Conservation (phyloP, 2,113 vertebrate genomes). For the Albula goreensis region DNA sequence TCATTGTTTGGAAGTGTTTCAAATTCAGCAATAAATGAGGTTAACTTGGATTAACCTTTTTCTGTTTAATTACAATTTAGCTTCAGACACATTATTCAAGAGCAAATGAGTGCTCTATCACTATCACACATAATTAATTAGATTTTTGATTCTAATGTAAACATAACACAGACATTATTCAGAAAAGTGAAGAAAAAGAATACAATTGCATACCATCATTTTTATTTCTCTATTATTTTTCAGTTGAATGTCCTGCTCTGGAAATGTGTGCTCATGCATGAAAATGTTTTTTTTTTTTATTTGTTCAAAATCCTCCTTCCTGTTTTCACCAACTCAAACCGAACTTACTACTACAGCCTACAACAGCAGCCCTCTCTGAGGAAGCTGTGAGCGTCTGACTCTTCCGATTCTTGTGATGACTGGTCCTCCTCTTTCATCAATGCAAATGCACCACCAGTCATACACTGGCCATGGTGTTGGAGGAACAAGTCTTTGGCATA, state of each 20-base stretch:
- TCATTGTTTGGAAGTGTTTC: slow-evolving; percentile 3
- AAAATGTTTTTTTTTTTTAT: too few relatives aligned
- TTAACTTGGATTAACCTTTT: slow-evolving; percentile 25
- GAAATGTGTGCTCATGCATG: background rate
- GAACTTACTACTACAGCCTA: too few relatives aligned
- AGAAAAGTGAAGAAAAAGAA: background rate
- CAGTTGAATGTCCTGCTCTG: background rate
- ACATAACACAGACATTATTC: background rate
- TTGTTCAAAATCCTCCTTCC: too few relatives aligned
- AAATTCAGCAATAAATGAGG: slow-evolving; percentile 4
- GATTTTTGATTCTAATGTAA: slow-evolving; percentile 2
- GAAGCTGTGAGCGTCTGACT: too few relatives aligned
- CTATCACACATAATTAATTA: slow-evolving; percentile 15
- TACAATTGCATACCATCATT: background rate
- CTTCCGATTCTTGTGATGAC: too few relatives aligned
- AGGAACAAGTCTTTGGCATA: too few relatives aligned
- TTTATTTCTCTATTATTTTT: too few relatives aligned
- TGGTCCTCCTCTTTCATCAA: too few relatives aligned
- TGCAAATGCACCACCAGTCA: too few relatives aligned
- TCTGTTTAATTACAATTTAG: slow-evolving; percentile 12
- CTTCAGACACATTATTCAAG: background rate
- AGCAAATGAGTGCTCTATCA: slow-evolving; percentile 6
- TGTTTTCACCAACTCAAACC: too few relatives aligned
- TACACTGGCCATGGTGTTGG: too few relatives aligned
- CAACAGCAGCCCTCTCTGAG: too few relatives aligned